Conservation (phyloP, 2,113 vertebrate species). For the Ifrita kowaldi region DNA sequence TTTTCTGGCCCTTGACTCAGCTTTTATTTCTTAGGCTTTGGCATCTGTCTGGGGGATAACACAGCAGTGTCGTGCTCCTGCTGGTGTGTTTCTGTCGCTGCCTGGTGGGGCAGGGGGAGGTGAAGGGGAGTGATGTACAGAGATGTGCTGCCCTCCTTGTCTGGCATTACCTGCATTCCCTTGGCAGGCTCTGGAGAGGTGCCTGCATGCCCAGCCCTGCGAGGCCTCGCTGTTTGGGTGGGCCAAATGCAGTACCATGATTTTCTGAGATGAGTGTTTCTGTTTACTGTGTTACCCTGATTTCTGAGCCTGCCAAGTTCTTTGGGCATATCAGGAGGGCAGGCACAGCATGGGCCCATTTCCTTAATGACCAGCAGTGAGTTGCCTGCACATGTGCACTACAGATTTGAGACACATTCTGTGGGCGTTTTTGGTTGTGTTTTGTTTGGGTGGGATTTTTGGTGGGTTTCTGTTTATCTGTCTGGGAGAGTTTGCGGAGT, state of each 20-base stretch:
- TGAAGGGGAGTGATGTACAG: neutral
- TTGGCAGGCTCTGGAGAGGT: neutral
- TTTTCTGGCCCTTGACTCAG: neutral
- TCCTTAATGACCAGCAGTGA: slow-evolving; percentile 10
- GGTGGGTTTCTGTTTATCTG: neutral
- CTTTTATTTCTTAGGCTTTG: neutral
- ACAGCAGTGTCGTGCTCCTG: rapidly evolving
- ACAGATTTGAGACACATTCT: neutral
- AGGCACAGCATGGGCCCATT: neutral
- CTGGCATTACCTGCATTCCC: neutral
- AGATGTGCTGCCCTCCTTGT: neutral
- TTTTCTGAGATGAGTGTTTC: slow-evolving; percentile 4
- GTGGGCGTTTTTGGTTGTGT: neutral
- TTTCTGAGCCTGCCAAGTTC: slow-evolving; percentile 1
- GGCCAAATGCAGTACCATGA: neutral
- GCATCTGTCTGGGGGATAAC: neutral
- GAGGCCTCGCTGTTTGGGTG: neutral
- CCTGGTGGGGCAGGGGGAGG: neutral
- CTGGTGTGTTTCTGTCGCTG: neutral
- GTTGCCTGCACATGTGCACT: neutral
- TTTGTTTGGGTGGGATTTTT: neutral
- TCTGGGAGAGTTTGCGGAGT: neutral
- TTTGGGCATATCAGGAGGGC: neutral
- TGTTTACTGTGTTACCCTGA: neutral
- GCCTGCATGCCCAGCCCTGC: neutral